These are phyloP conservation scores for Cryptoleucopteryx plumbea DNA, from an alignment of 2,113 vertebrate genomes.

Conservation along the genomic window DNA sequence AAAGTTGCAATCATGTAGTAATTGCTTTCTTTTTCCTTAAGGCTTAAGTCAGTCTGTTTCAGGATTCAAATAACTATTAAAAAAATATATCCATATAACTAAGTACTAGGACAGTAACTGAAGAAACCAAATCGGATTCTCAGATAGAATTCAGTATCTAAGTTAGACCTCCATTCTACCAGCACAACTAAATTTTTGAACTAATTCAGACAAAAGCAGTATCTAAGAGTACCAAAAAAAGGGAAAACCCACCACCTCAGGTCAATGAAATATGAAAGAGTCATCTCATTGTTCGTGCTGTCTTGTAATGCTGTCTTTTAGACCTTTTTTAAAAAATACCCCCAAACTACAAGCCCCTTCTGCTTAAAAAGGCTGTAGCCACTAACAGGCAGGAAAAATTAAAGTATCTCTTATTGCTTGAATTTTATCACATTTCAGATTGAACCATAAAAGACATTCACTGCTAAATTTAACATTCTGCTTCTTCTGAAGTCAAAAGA, in stretches of 20 bases:
- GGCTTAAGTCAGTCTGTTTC: background rate
- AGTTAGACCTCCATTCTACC: background rate
- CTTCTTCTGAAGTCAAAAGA: background rate
- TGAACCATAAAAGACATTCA: background rate
- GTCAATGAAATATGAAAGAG: background rate
- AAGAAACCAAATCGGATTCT: background rate
- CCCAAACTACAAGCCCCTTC: background rate
- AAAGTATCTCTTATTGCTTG: background rate
- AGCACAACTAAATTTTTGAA: background rate
- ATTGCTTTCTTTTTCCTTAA: background rate
- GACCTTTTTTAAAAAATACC: background rate
- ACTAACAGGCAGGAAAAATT: background rate
- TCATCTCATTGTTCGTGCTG: background rate
- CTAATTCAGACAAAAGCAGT: background rate
- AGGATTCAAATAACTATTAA: background rate
- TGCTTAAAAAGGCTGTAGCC: background rate
- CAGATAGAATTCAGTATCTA: background rate
- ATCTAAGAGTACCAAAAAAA: background rate
- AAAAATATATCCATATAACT: background rate
- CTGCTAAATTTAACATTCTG: background rate
- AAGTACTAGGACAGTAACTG: background rate
- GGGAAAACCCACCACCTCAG: rapidly evolving
- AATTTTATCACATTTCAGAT: background rate
- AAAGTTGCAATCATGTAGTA: background rate
- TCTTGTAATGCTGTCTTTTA: background rate